These are phyloP conservation scores for Drosophila pectinifera DNA, from an alignment of 1,140 invertebrate genomes.

Conservation along the genomic window DNA sequence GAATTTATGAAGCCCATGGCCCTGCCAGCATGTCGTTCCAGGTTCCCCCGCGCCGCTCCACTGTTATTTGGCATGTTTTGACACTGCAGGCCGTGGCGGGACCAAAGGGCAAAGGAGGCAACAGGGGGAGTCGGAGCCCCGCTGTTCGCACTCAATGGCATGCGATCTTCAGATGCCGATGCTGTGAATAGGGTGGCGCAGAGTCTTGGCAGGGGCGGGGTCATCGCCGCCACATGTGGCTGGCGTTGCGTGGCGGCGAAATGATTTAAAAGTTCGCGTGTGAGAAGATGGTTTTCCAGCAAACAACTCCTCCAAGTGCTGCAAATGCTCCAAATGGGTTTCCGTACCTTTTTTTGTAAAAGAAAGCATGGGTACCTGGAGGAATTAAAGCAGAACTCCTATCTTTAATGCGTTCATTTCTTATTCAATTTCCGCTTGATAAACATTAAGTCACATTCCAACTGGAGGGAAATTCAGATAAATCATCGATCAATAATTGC, in stretches of 20 bases:
- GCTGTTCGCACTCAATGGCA: slow-evolving; percentile 71
- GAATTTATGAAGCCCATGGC: slow-evolving; percentile 68
- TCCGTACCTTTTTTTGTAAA: too few species aligned
- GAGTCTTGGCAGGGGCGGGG: neutral
- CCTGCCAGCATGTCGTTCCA: slow-evolving; percentile 67
- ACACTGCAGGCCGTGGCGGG: slow-evolving; percentile 37
- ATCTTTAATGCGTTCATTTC: neutral
- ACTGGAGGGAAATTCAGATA: neutral
- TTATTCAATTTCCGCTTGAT: slow-evolving; percentile 1
- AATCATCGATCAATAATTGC: slow-evolving; percentile 21
- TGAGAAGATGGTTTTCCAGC: slow-evolving; percentile 18
- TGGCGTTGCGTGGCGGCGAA: slow-evolving; percentile 59
- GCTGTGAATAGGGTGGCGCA: slow-evolving; percentile 25
- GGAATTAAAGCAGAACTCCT: slow-evolving; percentile 10
- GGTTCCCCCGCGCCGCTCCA: neutral
- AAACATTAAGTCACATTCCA: neutral
- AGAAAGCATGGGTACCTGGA: neutral
- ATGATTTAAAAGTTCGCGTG: slow-evolving; percentile 69
- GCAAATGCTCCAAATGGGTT: neutral
- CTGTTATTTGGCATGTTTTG: slow-evolving; percentile 58
- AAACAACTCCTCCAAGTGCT: neutral
- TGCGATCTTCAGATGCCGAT: slow-evolving; percentile 65
- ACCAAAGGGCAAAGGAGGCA: neutral
- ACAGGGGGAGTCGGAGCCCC: slow-evolving; percentile 35
- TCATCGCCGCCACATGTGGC: slow-evolving; percentile 35